Evolutionary conservation across 2,113 vertebrate species (phyloP).

Genomic region (Gyps fulvus): DNA sequence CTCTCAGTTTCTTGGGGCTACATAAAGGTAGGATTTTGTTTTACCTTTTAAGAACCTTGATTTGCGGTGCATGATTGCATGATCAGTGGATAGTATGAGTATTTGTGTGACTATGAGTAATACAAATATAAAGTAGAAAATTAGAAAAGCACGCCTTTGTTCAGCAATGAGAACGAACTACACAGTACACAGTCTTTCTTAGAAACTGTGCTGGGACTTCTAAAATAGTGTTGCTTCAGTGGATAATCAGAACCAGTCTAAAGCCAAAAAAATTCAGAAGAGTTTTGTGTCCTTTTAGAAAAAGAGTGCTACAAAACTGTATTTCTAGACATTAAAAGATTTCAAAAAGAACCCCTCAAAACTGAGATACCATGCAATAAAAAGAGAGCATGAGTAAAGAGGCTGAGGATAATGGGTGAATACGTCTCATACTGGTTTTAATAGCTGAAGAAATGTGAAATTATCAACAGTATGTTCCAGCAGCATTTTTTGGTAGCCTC

Average conservation of each 20-base stretch:
- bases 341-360: neutral
- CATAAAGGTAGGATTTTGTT: constrained; percentile 92
- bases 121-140: neutral
- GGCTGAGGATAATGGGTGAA: neutral
- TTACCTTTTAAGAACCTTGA: constrained; percentile 31
- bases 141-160: neutral
- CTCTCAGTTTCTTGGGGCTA: constrained; percentile 98
- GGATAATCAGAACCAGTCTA: neutral
- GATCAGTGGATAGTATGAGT: neutral
- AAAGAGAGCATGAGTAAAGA: neutral
- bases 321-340: neutral
- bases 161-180: neutral
- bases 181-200: neutral
- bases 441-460: neutral
- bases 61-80: constrained; percentile 29
- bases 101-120: neutral
- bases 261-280: neutral
- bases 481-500: neutral
- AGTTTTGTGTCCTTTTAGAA: neutral
- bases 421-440: neutral
- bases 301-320: neutral
- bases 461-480: neutral
- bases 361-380: neutral
- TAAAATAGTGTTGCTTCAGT: neutral
- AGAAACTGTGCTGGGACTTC: neutral